A percentile compares a stretch with the other conserved stretches of the same genome.
Evolutionary conservation across 2,113 vertebrate species (phyloP).

Genomic region (Shinisaurus crocodilurus): DNA sequence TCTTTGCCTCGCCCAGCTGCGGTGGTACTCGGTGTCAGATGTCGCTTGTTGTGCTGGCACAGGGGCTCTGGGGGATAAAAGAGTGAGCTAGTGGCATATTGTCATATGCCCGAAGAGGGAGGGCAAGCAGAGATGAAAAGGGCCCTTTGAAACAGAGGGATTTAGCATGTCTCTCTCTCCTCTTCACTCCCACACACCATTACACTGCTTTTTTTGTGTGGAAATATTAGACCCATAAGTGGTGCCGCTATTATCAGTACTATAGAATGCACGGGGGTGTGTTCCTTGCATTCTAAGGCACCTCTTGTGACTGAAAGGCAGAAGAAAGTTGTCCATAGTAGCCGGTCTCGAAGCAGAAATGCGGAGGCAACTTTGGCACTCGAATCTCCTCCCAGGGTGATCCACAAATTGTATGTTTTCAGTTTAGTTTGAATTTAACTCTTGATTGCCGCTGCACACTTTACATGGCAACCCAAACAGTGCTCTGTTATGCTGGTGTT

Average conservation of each 20-base stretch:
- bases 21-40: neutral
- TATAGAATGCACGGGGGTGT: neutral
- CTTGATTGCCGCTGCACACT: neutral
- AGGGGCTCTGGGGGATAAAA: neutral
- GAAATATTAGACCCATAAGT: neutral
- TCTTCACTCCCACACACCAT: neutral
- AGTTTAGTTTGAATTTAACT: neutral
- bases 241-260: neutral
- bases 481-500: neutral
- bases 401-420: neutral
- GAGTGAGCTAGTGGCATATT: slow-evolving; percentile 10
- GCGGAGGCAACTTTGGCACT: neutral
- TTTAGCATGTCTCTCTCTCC: neutral
- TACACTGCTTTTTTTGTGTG: neutral
- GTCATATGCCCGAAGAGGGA: neutral
- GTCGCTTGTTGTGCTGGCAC: slow-evolving; percentile 11
- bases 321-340: neutral
- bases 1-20: neutral
- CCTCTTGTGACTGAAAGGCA: too few relatives aligned
- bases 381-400: neutral
- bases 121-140: slow-evolving; percentile 3
- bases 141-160: neutral
- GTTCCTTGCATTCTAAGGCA: neutral
- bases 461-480: neutral
- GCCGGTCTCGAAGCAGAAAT: neutral